phyloP scores from a whole-genome alignment of 2,888 invertebrate species.

The Phengaris arion region DNA sequence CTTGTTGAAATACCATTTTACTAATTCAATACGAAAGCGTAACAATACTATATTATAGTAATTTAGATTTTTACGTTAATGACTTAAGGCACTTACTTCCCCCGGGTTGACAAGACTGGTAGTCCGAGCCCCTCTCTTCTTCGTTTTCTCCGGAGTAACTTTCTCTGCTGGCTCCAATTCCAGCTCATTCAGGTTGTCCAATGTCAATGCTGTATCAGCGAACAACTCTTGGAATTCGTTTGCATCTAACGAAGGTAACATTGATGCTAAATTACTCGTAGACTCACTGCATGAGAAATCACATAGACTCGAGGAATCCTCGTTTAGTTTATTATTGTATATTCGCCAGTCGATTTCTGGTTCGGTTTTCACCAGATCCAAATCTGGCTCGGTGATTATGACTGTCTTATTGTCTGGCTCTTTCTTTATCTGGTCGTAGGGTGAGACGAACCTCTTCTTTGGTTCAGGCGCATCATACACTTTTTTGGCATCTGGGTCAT shows the following conservation, averaged over 20 bases:
- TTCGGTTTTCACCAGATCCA: conserved; percentile 58
- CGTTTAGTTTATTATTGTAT: conserved; percentile 48
- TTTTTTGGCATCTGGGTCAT: conserved; percentile 41
- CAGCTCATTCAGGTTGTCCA: conserved; percentile 49
- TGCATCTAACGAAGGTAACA: conserved; percentile 51
- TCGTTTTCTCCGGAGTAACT: conserved; percentile 47
- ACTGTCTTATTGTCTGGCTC: conserved; percentile 46
- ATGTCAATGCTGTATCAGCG: conserved; percentile 48
- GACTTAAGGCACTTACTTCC: conserved; percentile 43
- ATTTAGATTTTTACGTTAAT: too few relatives aligned
- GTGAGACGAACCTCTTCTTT: conserved; percentile 44
- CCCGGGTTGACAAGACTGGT: conserved; percentile 48
- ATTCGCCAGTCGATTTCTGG: conserved; percentile 57
- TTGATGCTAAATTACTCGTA: conserved; percentile 49
- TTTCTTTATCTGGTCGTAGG: conserved; percentile 46
- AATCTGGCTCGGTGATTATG: conserved; percentile 51
- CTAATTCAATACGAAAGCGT: too few relatives aligned
- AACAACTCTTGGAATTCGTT: conserved; percentile 59
- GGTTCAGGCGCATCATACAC: conserved; percentile 55
- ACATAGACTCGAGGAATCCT: conserved; percentile 52
- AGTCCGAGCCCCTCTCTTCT: conserved; percentile 47
- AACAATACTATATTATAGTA: too few relatives aligned
- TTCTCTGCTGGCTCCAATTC: conserved; percentile 44
- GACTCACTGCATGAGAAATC: conserved; percentile 65
- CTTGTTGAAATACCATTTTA: too few relatives aligned